Percentiles rank a stretch among this genome's conserved stretches.
Conservation (phyloP, 2,113 vertebrate genomes). For the Lophochroa leadbeateri region DNA sequence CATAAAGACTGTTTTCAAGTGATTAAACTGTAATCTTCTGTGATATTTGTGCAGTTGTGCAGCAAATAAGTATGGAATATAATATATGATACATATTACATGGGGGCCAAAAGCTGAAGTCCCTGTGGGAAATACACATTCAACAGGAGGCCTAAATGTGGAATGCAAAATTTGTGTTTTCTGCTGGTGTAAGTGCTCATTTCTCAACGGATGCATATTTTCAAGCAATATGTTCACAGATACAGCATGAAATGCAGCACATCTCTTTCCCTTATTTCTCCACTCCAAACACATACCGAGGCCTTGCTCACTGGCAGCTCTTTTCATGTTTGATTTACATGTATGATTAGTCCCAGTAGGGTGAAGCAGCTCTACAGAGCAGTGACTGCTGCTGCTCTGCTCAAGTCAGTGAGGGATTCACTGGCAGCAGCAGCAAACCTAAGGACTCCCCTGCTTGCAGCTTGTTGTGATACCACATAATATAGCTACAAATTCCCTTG, state of each 20-base stretch:
- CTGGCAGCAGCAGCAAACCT: background rate
- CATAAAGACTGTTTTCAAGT: background rate
- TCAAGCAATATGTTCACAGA: background rate
- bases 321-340: background rate
- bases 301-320: background rate
- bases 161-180: background rate
- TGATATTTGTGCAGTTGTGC: background rate
- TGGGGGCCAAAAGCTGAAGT: background rate
- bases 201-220: background rate
- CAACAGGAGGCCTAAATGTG: background rate
- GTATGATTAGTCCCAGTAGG: background rate
- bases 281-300: background rate
- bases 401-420: rapidly evolving
- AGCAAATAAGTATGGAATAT: background rate
- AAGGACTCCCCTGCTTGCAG: background rate
- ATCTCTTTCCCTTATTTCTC: background rate
- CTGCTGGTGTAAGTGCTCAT: background rate
- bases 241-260: background rate
- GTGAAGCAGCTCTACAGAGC: background rate
- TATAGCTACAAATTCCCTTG: background rate
- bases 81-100: background rate
- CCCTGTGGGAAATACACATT: background rate
- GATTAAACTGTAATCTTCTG: background rate
- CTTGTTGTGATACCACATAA: rapidly evolving
- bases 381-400: background rate